phyloP scores from a whole-genome alignment of 2,888 invertebrate species.

The Dynastes grantii region DNA sequence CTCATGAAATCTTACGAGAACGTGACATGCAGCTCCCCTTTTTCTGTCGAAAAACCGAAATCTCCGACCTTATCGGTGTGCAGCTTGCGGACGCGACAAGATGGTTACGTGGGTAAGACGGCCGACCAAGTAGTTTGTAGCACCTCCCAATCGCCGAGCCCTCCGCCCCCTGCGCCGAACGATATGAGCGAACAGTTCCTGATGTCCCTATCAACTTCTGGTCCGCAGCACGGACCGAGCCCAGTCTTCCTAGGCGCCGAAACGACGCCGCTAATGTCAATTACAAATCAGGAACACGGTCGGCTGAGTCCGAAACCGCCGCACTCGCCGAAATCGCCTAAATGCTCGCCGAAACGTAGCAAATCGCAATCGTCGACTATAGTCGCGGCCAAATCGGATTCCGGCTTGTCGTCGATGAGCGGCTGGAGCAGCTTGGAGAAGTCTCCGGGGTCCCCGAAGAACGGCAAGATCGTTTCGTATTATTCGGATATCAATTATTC shows the following conservation, averaged over 20 bases:
- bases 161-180: conserved; percentile 87
- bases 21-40: conserved; percentile 72
- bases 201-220: conserved; percentile 63
- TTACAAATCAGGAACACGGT: conserved; percentile 67
- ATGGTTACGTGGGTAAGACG: conserved; percentile 72
- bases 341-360: conserved; percentile 80
- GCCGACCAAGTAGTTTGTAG: conserved; percentile 53
- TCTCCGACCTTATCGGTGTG: conserved; percentile 79
- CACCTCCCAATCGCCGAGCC: conserved; percentile 75
- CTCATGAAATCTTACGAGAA: conserved; percentile 72
- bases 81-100: conserved; percentile 78
- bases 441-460: conserved; percentile 87
- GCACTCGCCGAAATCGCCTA: conserved; percentile 81
- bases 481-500: conserved; percentile 55
- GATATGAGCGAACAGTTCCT: conserved; percentile 75
- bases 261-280: conserved; percentile 65
- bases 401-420: conserved; percentile 89
- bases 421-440: conserved; percentile 90
- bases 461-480: conserved; percentile 61
- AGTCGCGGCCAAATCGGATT: conserved; percentile 87
- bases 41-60: conserved; percentile 72
- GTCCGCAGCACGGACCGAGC: conserved; percentile 65
- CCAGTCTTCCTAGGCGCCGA: conserved; percentile 70
- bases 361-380: conserved; percentile 77
- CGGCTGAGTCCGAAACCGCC: conserved; percentile 77